These are phyloP conservation scores for Vulpes lagopus DNA, from an alignment of 2,113 vertebrate species.

Conservation along the genomic window DNA sequence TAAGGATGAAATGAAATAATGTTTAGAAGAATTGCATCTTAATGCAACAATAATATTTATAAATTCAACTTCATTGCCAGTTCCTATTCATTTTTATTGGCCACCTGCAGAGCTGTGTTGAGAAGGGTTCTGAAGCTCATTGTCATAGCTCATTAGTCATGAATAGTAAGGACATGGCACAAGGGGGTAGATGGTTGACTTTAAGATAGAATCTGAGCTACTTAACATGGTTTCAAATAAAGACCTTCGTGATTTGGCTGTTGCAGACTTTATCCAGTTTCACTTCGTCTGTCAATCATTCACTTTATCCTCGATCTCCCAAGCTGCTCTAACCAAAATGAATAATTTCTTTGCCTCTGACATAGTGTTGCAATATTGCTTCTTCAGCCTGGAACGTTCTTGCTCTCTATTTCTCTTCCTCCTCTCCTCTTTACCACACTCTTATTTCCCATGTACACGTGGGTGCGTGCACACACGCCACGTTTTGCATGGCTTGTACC, in stretches of 20 bases:
- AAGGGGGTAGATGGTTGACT: not conserved
- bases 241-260: not conserved
- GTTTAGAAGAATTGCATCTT: not conserved
- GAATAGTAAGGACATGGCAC: not conserved
- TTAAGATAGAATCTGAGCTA: not conserved
- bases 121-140: not conserved
- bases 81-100: not conserved
- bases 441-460: not conserved
- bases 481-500: not conserved
- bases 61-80: not conserved
- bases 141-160: not conserved
- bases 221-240: not conserved
- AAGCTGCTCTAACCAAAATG: not conserved
- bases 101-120: not conserved
- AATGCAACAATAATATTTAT: not conserved
- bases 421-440: not conserved
- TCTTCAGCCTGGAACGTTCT: not conserved
- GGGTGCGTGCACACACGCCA: no score
- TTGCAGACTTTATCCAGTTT: not conserved
- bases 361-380: not conserved
- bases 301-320: not conserved
- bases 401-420: not conserved
- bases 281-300: not conserved
- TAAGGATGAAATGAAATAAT: not conserved
- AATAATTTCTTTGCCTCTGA: not conserved